These are phyloP conservation scores for Limonius californicus DNA, from an alignment of 1,140 invertebrate species.

Conservation along the genomic window DNA sequence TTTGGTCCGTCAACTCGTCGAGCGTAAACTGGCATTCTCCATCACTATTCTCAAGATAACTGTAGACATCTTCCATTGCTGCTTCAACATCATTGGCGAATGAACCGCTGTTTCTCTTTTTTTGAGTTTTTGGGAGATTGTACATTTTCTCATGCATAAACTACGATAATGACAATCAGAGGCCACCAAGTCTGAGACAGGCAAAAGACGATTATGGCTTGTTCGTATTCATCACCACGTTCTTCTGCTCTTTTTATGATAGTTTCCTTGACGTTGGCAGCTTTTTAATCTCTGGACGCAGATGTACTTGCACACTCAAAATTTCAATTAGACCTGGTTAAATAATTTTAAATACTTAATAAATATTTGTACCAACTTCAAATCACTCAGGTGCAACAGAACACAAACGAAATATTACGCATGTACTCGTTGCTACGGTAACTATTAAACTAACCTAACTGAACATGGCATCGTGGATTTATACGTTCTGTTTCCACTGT, in stretches of 20 bases:
- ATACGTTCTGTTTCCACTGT: no score
- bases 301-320: no score
- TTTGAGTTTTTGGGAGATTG: conserved; percentile 19
- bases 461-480: no score
- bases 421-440: no score
- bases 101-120: conserved; percentile 15
- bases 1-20: conserved; percentile 5
- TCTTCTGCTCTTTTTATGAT: conserved; percentile 1
- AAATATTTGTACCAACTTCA: no score
- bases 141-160: conserved; percentile 19
- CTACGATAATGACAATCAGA: conserved; percentile 21
- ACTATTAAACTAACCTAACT: no score
- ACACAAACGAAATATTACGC: no score
- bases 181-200: conserved; percentile 16
- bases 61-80: conserved; percentile 19
- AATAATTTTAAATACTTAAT: no score
- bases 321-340: no score
- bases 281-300: no score
- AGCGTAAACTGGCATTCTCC: conserved; percentile 7
- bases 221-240: not conserved
- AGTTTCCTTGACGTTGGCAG: not conserved
- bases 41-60: conserved; percentile 23
- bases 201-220: conserved; percentile 19
- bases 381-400: no score
- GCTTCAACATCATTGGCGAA: conserved; percentile 5